These are phyloP conservation scores for Crocallis elinguaria DNA, from an alignment of 2,888 invertebrate species.

Conservation along the genomic window DNA sequence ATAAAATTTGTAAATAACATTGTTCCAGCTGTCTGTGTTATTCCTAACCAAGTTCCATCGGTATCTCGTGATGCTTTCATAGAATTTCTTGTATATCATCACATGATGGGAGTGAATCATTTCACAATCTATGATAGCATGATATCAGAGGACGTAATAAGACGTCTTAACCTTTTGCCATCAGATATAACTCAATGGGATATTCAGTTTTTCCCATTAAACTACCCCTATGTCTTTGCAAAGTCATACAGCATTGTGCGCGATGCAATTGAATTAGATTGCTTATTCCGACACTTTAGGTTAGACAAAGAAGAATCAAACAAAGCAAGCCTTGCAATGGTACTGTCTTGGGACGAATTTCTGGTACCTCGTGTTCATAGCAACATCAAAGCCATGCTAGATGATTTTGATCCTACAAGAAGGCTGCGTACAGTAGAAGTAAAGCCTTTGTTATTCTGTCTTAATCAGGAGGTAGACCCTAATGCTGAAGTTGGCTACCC, in stretches of 20 bases:
- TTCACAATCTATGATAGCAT: constrained; percentile 87
- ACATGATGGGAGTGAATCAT: constrained; percentile 86
- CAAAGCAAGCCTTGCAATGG: constrained; percentile 81
- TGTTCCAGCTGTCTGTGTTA: constrained; percentile 86
- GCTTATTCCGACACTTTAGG: constrained; percentile 86
- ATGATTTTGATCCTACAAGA: constrained; percentile 78
- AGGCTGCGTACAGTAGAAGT: constrained; percentile 62
- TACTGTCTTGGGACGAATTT: constrained; percentile 87
- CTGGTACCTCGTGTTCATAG: constrained; percentile 85
- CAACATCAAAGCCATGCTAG: constrained; percentile 80
- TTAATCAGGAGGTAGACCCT: constrained; percentile 77
- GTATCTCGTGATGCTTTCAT: constrained; percentile 84
- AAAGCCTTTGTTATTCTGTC: constrained; percentile 69
- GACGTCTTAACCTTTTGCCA: constrained; percentile 73
- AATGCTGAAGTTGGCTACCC: constrained; percentile 71
- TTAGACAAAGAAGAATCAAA: constrained; percentile 76
- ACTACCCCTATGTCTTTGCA: constrained; percentile 86
- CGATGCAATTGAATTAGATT: constrained; percentile 86
- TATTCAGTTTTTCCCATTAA: constrained; percentile 86
- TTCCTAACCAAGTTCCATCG: constrained; percentile 83
- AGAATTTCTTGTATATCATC: constrained; percentile 88
- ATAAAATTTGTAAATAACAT: constrained; percentile 77
- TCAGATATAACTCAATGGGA: constrained; percentile 79
- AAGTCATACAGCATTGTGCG: constrained; percentile 76
- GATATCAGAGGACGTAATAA: constrained; percentile 79